Evolutionary conservation across 2,113 vertebrate genomes (phyloP).

Genomic region (Crotalus tigris): DNA sequence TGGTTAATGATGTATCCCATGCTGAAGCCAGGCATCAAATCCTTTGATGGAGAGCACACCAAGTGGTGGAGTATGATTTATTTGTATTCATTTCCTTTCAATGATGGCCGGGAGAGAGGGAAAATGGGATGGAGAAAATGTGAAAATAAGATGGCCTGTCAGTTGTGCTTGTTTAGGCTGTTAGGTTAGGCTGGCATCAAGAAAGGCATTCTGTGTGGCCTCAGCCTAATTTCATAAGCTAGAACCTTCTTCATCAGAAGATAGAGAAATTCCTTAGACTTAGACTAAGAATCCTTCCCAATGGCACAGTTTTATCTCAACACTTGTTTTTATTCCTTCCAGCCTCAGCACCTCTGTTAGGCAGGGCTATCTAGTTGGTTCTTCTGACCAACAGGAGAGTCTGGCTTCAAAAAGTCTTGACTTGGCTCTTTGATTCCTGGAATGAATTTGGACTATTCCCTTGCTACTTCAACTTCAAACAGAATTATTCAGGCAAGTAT

Average conservation of each 20-base stretch:
- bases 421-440: too few species aligned
- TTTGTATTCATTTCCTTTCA: slow-evolving; percentile 41
- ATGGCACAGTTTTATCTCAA: background rate
- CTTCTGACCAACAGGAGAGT: background rate
- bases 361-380: background rate
- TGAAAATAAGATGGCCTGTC: background rate
- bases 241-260: background rate
- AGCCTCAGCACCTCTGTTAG: background rate
- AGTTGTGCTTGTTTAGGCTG: slow-evolving; percentile 28
- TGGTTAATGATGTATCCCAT: slow-evolving; percentile 47
- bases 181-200: background rate
- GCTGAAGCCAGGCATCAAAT: slow-evolving; percentile 10
- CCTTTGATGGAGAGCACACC: slow-evolving; percentile 55
- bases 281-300: background rate
- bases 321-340: background rate
- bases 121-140: slow-evolving; percentile 3
- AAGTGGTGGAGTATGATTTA: slow-evolving; percentile 32
- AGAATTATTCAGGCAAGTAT: too few species aligned
- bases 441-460: too few species aligned
- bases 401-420: background rate
- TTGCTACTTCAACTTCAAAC: too few species aligned
- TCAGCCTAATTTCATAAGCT: background rate
- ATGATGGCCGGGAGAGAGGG: background rate
- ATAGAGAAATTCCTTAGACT: background rate
- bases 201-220: background rate